Base-by-base conservation (phyloP, 1,140 invertebrate genomes). In the Lepidurus couesii region DNA sequence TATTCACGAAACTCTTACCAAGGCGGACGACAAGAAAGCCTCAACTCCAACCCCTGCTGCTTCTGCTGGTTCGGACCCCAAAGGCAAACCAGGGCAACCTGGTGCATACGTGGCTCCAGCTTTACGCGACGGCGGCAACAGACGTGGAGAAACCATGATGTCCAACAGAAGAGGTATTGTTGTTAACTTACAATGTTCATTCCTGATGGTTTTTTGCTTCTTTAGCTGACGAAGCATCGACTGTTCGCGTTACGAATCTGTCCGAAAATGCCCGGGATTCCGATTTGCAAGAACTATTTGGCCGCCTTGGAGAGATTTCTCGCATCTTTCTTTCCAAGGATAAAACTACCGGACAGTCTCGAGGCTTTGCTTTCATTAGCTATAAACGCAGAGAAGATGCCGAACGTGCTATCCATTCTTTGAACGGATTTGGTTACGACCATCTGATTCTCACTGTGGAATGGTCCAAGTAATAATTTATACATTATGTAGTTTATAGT, bases 361-460 rank as follows among this genome's bases (percentile, higher is more conserved):
- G 95, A 88, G 93, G 93, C 75, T 99, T 98, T 88, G 97, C 97
- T 44, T 99, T 98, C 84, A 93, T 99, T 74, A 97, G 97, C 83
- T 99, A 96, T 85, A 95, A 94, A 84, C 91, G 91, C 79, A 89
- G 91, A 81, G 90, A 91, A 82, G 95, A 98, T 87, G 97, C 98
- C 47, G 92, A 94, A 21, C 90, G 92, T 82, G 98, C 98, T 79
- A 98, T 99, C 82, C 86, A 90, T 79, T 89, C 89, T 73, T 90
- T 99, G 7, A 94, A 98, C 85, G 97, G 97, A 4, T 93, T 95
- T 86, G 97, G 97, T 80, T 99, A 99, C 85, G 97, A 99, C 87
- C 97, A 99, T 89, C 89, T 99, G 77, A 99, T 99, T 84, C 87
- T 99, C 11, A 97, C 91, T 86, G 98, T 98, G 24, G 98, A 99